Conservation (phyloP, 1,140 invertebrate genomes). For the Matsumurasca onukii region DNA sequence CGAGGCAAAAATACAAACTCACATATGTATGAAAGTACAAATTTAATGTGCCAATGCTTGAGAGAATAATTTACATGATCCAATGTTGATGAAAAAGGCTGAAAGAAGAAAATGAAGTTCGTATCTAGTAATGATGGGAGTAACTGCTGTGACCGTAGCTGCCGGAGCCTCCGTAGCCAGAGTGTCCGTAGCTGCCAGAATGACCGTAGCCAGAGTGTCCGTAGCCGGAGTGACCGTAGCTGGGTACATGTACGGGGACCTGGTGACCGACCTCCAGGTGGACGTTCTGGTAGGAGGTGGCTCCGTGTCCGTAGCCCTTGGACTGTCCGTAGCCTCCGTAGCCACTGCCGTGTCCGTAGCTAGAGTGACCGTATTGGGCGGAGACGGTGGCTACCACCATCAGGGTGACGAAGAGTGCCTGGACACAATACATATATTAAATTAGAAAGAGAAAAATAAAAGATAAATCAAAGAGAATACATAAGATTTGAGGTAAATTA, state of each 20-base stretch:
- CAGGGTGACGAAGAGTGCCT: constrained; percentile 1
- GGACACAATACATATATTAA: not conserved
- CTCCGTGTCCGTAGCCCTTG: constrained; percentile 6
- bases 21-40: too few species aligned
- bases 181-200: not conserved
- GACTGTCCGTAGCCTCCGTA: not conserved
- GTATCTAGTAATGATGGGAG: too few species aligned
- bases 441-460: not conserved
- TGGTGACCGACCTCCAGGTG: constrained; percentile 23
- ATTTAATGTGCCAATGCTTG: constrained; percentile 1
- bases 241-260: constrained; percentile 31
- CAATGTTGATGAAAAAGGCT: not conserved
- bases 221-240: constrained; percentile 41
- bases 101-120: too few species aligned
- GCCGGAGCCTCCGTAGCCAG: too few species aligned
- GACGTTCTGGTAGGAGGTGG: constrained; percentile 14
- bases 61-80: not conserved
- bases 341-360: not conserved
- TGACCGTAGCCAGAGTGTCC: constrained; percentile 35
- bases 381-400: not conserved
- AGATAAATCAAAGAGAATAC: not conserved
- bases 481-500: not conserved
- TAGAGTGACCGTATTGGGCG: not conserved
- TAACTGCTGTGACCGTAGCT: too few species aligned
- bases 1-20: too few species aligned